Percentiles rank a stretch among this genome's conserved stretches.
Conservation (phyloP, 2,113 vertebrate genomes). For the Apaloderma vittatum region DNA sequence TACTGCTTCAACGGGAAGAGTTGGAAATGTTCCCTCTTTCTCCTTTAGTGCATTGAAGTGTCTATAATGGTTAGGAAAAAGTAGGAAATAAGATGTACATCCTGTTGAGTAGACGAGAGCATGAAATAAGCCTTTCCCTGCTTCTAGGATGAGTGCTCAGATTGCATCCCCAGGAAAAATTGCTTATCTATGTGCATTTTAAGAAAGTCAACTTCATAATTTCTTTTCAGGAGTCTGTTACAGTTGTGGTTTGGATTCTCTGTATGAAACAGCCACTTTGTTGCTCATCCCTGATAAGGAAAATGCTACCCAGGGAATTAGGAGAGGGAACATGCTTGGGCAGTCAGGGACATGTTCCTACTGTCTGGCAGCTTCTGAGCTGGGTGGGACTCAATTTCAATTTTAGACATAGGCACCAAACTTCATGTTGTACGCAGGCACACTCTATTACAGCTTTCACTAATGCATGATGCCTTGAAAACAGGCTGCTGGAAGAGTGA, state of each 20-base stretch:
- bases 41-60: neutral
- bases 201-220: neutral
- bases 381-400: neutral
- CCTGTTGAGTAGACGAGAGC: neutral
- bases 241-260: neutral
- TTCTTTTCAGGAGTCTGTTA: neutral
- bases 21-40: neutral
- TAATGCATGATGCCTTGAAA: neutral
- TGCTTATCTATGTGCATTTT: neutral
- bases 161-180: neutral
- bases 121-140: neutral
- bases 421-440: neutral
- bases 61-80: neutral
- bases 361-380: neutral
- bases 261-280: neutral
- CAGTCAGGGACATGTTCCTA: rapidly evolving
- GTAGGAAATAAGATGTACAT: neutral
- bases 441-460: neutral
- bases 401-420: neutral
- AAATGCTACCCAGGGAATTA: neutral
- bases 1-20: neutral
- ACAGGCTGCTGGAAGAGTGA: neutral
- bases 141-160: neutral
- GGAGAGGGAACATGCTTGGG: rapidly evolving
- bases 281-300: neutral